Conservation (phyloP, 2,888 invertebrate species). For the Pristionchus mayeri region DNA sequence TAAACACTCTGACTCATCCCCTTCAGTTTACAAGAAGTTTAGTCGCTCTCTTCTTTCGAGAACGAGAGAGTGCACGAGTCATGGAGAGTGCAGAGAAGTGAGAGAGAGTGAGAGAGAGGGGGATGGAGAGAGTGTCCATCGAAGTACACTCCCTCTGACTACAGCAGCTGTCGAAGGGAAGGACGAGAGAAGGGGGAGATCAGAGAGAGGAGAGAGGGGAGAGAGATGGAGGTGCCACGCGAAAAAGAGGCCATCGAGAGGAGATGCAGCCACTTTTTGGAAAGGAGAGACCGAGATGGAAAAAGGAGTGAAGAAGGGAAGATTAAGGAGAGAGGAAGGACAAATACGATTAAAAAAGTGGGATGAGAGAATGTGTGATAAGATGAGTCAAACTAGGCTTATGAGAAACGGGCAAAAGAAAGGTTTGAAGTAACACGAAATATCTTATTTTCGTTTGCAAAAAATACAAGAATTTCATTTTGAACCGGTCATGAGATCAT, state of each 20-base stretch:
- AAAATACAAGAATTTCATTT: no score
- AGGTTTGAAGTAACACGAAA: no score
- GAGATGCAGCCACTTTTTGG: conserved; percentile 8
- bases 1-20: conserved; percentile 28
- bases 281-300: neutral
- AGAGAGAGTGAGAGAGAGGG: conserved; percentile 39
- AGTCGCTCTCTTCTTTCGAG: neutral
- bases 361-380: neutral
- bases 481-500: no score
- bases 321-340: conserved; percentile 2
- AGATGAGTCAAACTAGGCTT: conserved; percentile 8
- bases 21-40: conserved; percentile 47
- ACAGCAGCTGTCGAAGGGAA: conserved; percentile 27
- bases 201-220: conserved; percentile 23
- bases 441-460: no score
- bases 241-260: conserved; percentile 14
- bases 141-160: no score
- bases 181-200: neutral
- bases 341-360: neutral
- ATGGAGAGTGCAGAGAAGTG: conserved; percentile 34
- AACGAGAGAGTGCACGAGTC: conserved; percentile 32
- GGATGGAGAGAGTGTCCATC: conserved; percentile 3
- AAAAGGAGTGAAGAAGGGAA: neutral
- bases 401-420: no score
- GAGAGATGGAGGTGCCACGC: conserved; percentile 36